A percentile compares a stretch with the other conserved stretches of the same genome.
These are phyloP conservation scores for Congeria kusceri DNA, from an alignment of 2,888 invertebrate genomes.

Conservation along the genomic window DNA sequence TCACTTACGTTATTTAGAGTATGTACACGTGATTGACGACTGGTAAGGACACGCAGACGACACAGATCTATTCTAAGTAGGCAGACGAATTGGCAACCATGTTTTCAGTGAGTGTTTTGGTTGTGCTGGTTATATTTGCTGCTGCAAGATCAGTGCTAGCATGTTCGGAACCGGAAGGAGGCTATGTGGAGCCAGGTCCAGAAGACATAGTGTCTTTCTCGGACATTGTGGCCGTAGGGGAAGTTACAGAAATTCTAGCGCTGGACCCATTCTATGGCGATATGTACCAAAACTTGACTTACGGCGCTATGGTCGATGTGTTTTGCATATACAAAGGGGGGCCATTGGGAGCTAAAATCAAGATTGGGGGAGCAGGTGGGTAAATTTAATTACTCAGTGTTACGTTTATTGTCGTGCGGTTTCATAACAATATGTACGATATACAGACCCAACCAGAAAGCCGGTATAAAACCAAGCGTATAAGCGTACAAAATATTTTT, in stretches of 20 bases:
- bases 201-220: slow-evolving; percentile 36
- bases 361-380: slow-evolving; percentile 53
- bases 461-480: too few relatives aligned
- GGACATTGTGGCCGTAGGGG: slow-evolving; percentile 30
- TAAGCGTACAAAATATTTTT: too few relatives aligned
- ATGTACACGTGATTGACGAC: too few relatives aligned
- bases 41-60: too few relatives aligned
- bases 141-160: slow-evolving; percentile 3
- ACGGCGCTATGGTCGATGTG: slow-evolving; percentile 42
- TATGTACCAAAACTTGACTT: slow-evolving; percentile 7
- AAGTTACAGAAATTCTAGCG: slow-evolving; percentile 22
- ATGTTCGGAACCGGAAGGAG: slow-evolving; percentile 43
- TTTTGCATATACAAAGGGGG: slow-evolving; percentile 54
- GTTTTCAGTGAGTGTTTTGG: not conserved
- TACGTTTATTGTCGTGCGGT: not conserved
- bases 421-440: not conserved
- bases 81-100: too few relatives aligned
- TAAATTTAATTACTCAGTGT: too few relatives aligned
- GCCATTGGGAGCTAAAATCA: slow-evolving; percentile 27
- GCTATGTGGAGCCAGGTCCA: slow-evolving; percentile 40
- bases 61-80: too few relatives aligned
- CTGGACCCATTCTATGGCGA: slow-evolving; percentile 37
- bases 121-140: not conserved
- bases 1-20: too few relatives aligned
- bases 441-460: too few relatives aligned